Evolutionary conservation across 1,140 invertebrate genomes (phyloP).

Genomic region (Papilio xuthus): DNA sequence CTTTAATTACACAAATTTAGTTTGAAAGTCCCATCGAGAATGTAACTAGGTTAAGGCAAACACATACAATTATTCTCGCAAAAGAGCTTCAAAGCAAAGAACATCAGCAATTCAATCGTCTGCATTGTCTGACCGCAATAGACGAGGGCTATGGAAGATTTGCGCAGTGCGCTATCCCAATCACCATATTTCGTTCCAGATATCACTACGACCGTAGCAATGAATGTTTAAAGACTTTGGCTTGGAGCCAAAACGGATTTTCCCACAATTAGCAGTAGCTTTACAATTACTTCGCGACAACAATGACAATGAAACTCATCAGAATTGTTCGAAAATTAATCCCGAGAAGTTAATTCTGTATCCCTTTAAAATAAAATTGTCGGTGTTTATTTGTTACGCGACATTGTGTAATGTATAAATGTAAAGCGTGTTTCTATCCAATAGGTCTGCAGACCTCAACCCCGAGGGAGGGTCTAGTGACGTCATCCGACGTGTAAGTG

Average conservation of each 20-base stretch:
- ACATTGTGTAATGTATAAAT: background rate
- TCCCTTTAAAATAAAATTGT: background rate
- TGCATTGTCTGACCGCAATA: background rate
- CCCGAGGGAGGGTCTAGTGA: background rate
- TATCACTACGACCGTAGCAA: background rate
- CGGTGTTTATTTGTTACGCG: background rate
- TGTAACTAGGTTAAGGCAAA: background rate
- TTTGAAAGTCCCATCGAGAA: background rate
- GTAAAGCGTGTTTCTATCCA: background rate
- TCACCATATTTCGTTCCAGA: background rate
- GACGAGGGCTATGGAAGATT: constrained; percentile 1
- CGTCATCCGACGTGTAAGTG: background rate
- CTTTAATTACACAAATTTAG: background rate
- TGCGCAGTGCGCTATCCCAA: constrained; percentile 22
- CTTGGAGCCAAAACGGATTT: background rate
- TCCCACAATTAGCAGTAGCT: background rate
- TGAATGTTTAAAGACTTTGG: background rate
- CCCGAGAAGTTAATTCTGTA: too few species aligned
- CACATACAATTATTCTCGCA: background rate
- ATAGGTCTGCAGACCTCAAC: background rate
- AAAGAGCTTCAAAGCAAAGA: too few species aligned
- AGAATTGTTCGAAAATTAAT: too few species aligned
- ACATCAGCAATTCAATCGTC: background rate
- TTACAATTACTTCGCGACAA: background rate
- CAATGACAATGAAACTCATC: too few species aligned